phyloP scores from a whole-genome alignment of 2,113 vertebrate species.

The Laticauda colubrina region DNA sequence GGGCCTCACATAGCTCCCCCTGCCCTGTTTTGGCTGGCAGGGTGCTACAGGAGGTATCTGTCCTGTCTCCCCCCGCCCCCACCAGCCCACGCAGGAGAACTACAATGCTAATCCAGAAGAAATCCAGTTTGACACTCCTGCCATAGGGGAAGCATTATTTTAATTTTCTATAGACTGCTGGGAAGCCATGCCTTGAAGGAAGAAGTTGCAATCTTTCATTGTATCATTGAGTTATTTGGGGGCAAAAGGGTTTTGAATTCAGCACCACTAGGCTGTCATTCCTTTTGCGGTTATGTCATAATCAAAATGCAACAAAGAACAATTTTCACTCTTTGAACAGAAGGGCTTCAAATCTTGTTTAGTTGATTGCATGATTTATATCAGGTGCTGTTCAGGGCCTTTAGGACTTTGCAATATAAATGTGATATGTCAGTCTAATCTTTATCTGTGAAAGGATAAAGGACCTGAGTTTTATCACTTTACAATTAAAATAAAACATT shows the following conservation, averaged over 20 bases:
- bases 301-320: background rate
- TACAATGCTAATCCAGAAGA: too few relatives aligned
- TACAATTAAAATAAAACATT: slow-evolving; percentile 64
- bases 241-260: background rate
- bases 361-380: slow-evolving; percentile 49
- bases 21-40: too few relatives aligned
- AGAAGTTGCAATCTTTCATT: background rate
- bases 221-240: background rate
- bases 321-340: slow-evolving; percentile 15
- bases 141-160: background rate
- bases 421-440: slow-evolving; percentile 62
- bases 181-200: too few relatives aligned
- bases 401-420: slow-evolving; percentile 57
- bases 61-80: too few relatives aligned
- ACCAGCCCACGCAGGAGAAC: too few relatives aligned
- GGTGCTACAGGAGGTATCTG: too few relatives aligned
- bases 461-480: slow-evolving; percentile 56
- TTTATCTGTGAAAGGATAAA: slow-evolving; percentile 58
- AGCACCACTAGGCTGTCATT: background rate
- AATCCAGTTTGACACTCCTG: too few relatives aligned
- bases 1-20: too few relatives aligned
- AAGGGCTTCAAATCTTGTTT: slow-evolving; percentile 24
- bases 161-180: background rate
- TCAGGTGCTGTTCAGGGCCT: slow-evolving; percentile 32
- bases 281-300: background rate